Base-by-base conservation (phyloP, 2,888 invertebrate species). In the Drosophila paranaensis region DNA sequence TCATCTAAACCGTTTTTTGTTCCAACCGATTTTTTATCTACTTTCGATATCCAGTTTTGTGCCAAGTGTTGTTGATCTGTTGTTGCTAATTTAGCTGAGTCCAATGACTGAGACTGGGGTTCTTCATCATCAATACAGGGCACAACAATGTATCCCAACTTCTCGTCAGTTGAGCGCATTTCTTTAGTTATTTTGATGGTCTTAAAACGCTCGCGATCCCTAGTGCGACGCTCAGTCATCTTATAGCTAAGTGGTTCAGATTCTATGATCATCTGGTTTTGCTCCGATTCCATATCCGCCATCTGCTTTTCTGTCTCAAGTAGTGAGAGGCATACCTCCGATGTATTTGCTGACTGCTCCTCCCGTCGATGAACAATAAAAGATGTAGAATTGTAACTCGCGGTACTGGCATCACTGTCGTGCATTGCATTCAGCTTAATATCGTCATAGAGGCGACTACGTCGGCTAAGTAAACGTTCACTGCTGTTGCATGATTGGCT, bases 201-300 rank as follows among this genome's bases (percentile, higher is more conserved):
- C 82, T 92, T 93, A 64, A 93, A 93, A 30, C 93, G 92, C 72
- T 93, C 93, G 14, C 92, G 91, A 85, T 93, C 92, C 16, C 91
- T 83, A 57, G 88, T 89, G 16, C 91, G 91, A 54, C 91, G 90
- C 60, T 90, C 90, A 8, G 87, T 67, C 60, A 90, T 51, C 69
- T 87, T 88, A 46, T 78, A 78, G 69, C 45, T 71, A 13, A 71
- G 39, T 8, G 72, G 74, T 46, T 85, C 89, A 61, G 85, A 78
- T 65, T 88, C 86, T 43, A 69, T 43, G 46, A 64, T 55, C 13
- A 16, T 51, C 37, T 48, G 56, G 1, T 60, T 60, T 11, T 42
- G 27, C 40, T 71, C 53, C 37, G 54, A 48, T 53, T 70, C 53
- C 35, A 56, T 61, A 8, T 69, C 58, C 3, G n/a, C 13, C 6